A percentile compares a stretch with the other conserved stretches of the same genome.
phyloP scores from a whole-genome alignment of 2,113 vertebrate species.

The Podiceps cristatus region DNA sequence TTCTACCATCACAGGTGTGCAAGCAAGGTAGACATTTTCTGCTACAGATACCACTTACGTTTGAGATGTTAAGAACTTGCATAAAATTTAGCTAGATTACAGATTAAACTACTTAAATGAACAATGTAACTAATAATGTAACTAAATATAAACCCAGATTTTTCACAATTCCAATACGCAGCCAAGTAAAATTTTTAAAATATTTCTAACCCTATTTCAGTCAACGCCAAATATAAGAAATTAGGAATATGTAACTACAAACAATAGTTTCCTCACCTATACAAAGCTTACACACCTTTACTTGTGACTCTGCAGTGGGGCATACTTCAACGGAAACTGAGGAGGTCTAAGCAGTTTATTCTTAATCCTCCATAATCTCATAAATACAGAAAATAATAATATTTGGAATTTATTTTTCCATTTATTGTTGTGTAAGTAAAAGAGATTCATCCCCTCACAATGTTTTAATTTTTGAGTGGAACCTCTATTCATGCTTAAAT shows the following conservation, averaged over 20 bases:
- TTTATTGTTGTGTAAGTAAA: not conserved
- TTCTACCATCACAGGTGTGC: not conserved
- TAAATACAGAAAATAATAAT: not conserved
- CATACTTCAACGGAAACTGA: not conserved
- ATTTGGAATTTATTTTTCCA: not conserved
- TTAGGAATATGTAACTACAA: not conserved
- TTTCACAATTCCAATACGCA: not conserved
- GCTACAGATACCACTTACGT: not conserved
- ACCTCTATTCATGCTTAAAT: conserved; percentile 33
- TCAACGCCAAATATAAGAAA: not conserved
- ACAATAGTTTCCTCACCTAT: not conserved
- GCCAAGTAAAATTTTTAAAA: not conserved
- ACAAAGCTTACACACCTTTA: not conserved
- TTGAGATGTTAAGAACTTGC: not conserved
- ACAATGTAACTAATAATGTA: not conserved
- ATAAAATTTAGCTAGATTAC: not conserved
- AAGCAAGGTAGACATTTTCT: not conserved
- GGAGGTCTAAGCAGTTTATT: not conserved
- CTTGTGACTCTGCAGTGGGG: not conserved
- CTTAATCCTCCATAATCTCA: not conserved
- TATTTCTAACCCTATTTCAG: not conserved
- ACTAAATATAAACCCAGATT: not conserved
- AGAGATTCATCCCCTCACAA: not conserved
- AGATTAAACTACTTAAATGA: not conserved
- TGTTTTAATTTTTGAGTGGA: conserved; percentile 20